Base-by-base conservation (phyloP, 2,113 vertebrate genomes). In the Scartelaos histophorus region DNA sequence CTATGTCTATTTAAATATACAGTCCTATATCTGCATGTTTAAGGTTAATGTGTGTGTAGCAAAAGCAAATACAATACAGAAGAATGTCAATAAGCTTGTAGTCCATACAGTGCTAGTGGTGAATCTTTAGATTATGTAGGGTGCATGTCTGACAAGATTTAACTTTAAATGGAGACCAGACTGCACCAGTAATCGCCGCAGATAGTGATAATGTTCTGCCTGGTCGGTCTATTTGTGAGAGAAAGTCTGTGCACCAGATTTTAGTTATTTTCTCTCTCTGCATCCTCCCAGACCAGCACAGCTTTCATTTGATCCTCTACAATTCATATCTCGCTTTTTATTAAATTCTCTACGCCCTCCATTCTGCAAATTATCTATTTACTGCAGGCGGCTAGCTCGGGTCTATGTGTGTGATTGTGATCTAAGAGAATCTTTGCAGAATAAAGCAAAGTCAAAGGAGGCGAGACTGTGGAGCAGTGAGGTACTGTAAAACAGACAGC, bases 321-420 rank as follows among this genome's bases (percentile, higher is more conserved):
- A 82, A 79, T 78, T 75, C 71, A 82, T 60, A 67, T 73, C 60
- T 74, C 62, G 68, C 75, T 74, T 60, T 58, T 78, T 89, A 84
- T 84, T 87, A 84, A 84, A 85, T 81, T 69, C 78, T 56, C 73
- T 80, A 88, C 79, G 80, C 47, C 69, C 58, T 80, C 77, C 69
- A 77, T 86, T 80, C 66, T 79, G 74, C 58, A 82, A 82, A 83
- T 86, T 65, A 84, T 88, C 81, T 87, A 81, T 88, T 86, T 85
- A 83, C 80, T 83, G 77, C 70, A 83, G 71, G 69, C 22, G 70
- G 73, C 34, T 64, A 53, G 62, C 21, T 70, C 71, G 38, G 68
- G 66, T 67, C 75, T 73, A 72, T 75, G 79, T 81, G 69, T 51
- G 53, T 65, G 71, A 75, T 70, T 85, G 78, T 82, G 74, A 82